A percentile compares a stretch with the other conserved stretches of the same genome.
Conservation (phyloP, 2,888 invertebrate species). For the Perizoma affinitatum region DNA sequence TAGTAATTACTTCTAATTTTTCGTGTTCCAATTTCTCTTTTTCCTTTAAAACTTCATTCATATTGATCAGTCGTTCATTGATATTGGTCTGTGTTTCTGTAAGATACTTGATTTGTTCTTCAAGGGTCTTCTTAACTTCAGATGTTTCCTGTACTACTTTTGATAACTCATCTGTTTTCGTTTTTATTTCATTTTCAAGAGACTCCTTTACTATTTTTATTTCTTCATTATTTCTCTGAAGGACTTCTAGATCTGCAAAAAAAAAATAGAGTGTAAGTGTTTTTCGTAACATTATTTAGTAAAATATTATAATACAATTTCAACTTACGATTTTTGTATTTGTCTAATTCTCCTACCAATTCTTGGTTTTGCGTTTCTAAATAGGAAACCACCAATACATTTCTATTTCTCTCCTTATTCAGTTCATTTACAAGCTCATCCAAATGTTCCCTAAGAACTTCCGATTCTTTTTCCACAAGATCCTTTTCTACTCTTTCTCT, state of each 20-base stretch:
- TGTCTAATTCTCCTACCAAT: constrained; percentile 37
- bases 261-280: constrained; percentile 28
- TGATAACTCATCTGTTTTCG: constrained; percentile 38
- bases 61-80: constrained; percentile 40
- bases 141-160: constrained; percentile 39
- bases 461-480: constrained; percentile 37
- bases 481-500: constrained; percentile 39
- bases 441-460: constrained; percentile 34
- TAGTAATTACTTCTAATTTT: constrained; percentile 30
- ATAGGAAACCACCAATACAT: constrained; percentile 32
- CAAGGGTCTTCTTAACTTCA: constrained; percentile 43
- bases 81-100: constrained; percentile 46
- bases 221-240: constrained; percentile 46
- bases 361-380: constrained; percentile 43
- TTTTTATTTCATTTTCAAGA: constrained; percentile 37
- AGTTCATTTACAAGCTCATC: constrained; percentile 40
- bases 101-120: constrained; percentile 49
- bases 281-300: too few relatives aligned
- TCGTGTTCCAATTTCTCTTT: constrained; percentile 35
- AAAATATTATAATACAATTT: too few relatives aligned
- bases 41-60: constrained; percentile 52
- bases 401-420: constrained; percentile 30
- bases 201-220: constrained; percentile 39
- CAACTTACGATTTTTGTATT: constrained; percentile 50
- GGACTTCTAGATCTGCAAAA: constrained; percentile 43